These are phyloP conservation scores for Speoplatyrhinus poulsoni DNA, from an alignment of 2,113 vertebrate genomes.

Conservation along the genomic window DNA sequence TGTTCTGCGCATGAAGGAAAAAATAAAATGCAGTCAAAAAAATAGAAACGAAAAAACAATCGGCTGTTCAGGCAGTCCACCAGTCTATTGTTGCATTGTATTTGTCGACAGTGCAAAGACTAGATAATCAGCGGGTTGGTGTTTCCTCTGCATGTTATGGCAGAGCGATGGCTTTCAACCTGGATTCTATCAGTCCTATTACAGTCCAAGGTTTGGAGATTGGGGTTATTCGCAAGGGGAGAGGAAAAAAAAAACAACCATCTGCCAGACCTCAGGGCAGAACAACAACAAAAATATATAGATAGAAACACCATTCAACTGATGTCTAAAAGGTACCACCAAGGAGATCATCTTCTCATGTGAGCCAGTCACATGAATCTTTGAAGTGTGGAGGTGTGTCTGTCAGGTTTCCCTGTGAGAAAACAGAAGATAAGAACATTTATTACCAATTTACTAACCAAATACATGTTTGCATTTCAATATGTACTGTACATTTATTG, in stretches of 20 bases:
- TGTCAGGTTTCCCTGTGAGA: constrained; percentile 79
- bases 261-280: constrained; percentile 82
- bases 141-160: constrained; percentile 62
- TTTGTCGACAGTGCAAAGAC: constrained; percentile 77
- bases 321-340: constrained; percentile 85
- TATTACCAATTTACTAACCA: neutral
- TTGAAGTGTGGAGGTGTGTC: constrained; percentile 83
- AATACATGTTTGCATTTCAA: neutral
- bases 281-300: constrained; percentile 74
- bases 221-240: constrained; percentile 46
- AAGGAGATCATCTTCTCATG: constrained; percentile 81
- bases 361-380: constrained; percentile 94
- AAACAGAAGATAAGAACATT: constrained; percentile 3
- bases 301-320: constrained; percentile 95
- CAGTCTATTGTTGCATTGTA: constrained; percentile 72
- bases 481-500: neutral
- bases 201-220: constrained; percentile 70
- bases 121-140: constrained; percentile 70
- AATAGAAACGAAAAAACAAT: constrained; percentile 25
- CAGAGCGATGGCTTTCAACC: constrained; percentile 83
- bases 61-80: constrained; percentile 67
- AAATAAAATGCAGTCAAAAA: constrained; percentile 56
- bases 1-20: constrained; percentile 57
- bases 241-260: constrained; percentile 49
- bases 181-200: constrained; percentile 73